Conservation (phyloP, 30 jellyfish, hydroid and myxozoan species). For the Aurelia sp. region DNA sequence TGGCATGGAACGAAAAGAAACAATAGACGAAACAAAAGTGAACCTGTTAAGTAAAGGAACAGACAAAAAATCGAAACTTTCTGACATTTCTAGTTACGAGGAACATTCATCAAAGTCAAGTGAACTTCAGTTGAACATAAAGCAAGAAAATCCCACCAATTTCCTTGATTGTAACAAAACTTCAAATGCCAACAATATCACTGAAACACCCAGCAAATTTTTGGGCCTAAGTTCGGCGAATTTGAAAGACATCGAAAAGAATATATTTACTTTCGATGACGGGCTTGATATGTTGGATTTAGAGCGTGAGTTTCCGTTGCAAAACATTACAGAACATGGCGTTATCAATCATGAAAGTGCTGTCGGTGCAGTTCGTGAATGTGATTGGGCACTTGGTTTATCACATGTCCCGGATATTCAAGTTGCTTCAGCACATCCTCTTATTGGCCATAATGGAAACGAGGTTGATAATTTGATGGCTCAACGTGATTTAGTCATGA, state of each 20-base stretch:
- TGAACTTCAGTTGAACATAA: slow-evolving; percentile 14
- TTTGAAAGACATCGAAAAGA: slow-evolving; percentile 59
- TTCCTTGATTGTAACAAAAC: slow-evolving; percentile 17
- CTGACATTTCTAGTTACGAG: background rate
- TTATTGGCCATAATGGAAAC: slow-evolving; percentile 22
- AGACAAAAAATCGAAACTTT: background rate
- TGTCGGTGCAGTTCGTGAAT: slow-evolving; percentile 28
- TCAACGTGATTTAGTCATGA: slow-evolving; percentile 8
- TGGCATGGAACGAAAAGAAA: slow-evolving; percentile 19
- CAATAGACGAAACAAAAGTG: slow-evolving; percentile 9
- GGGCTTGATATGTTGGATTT: slow-evolving; percentile 62
- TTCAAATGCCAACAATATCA: background rate
- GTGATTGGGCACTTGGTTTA: slow-evolving; percentile 52
- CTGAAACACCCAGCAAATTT: slow-evolving; percentile 44
- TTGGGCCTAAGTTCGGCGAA: slow-evolving; percentile 54
- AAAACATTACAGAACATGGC: slow-evolving; percentile 10
- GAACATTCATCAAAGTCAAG: background rate
- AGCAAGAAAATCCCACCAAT: slow-evolving; percentile 13
- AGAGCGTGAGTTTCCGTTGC: slow-evolving; percentile 48
- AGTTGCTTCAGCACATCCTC: slow-evolving; percentile 7
- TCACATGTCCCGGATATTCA: slow-evolving; percentile 47
- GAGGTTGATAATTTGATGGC: slow-evolving; percentile 25
- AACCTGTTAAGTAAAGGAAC: slow-evolving; percentile 39
- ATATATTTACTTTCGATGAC: slow-evolving; percentile 63
- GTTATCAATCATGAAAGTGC: slow-evolving; percentile 24